Evolutionary conservation across 53 echinoderm and acorn worm species (phyloP).

Genomic region (Glandiceps talaboti): DNA sequence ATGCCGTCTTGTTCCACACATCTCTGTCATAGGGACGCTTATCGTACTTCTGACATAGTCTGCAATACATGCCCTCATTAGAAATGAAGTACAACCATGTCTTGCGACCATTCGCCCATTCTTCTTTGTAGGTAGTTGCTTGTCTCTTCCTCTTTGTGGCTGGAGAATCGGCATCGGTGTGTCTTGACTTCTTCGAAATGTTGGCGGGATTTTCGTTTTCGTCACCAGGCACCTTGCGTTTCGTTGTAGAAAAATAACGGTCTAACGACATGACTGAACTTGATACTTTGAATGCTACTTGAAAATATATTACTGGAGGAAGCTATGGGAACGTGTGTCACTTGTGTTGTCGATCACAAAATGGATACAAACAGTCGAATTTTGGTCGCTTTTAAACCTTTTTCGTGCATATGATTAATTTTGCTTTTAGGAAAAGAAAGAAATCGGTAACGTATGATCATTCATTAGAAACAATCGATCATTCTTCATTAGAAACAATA

Average conservation of each 20-base stretch:
- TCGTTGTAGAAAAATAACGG: background rate
- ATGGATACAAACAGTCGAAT: too few species aligned
- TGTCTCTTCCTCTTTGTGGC: constrained; percentile 4
- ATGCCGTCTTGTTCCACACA: constrained; percentile 25
- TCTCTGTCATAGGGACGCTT: constrained; percentile 24
- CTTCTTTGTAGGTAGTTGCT: constrained; percentile 11
- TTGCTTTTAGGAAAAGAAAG: too few species aligned
- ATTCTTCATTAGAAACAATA: too few species aligned
- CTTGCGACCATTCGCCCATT: constrained; percentile 20
- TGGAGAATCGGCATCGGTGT: background rate
- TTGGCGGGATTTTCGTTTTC: background rate
- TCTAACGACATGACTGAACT: background rate
- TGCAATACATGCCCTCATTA: constrained; percentile 26
- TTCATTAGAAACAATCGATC: too few species aligned
- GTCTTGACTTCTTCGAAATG: background rate
- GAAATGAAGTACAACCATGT: constrained; percentile 23
- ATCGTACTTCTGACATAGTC: constrained; percentile 26
- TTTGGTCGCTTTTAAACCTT: too few species aligned
- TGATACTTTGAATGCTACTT: background rate
- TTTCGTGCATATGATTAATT: too few species aligned
- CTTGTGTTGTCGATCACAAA: too few species aligned
- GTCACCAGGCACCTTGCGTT: background rate
- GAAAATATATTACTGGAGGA: too few species aligned
- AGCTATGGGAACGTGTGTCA: too few species aligned
- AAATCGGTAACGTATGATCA: too few species aligned